Percentiles rank a stretch among this genome's conserved stretches.
phyloP scores from a whole-genome alignment of 2,888 invertebrate species.

The Sphaeridia pumilis region DNA sequence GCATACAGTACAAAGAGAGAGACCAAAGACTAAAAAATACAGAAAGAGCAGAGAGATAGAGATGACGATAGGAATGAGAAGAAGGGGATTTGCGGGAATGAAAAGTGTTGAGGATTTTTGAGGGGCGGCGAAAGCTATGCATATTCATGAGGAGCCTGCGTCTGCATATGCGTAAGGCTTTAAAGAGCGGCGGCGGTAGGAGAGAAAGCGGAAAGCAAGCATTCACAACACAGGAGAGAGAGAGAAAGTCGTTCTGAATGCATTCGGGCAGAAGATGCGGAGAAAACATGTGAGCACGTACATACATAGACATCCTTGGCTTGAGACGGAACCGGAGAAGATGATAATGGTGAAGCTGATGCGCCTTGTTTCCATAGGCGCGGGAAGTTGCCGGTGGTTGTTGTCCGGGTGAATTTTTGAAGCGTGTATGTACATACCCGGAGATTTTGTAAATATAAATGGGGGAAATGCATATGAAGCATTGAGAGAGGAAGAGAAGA shows the following conservation, averaged over 20 bases:
- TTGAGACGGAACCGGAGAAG: background rate
- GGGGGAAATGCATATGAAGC: background rate
- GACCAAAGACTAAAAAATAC: too few species aligned
- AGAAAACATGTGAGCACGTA: background rate
- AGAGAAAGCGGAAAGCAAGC: background rate
- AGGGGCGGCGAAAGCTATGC: background rate
- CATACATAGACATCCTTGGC: too few species aligned
- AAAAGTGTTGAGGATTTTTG: slow-evolving; percentile 1
- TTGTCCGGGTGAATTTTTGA: too few species aligned
- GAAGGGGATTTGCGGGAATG: background rate
- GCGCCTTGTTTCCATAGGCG: too few species aligned
- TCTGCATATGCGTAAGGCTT: slow-evolving; percentile 2
- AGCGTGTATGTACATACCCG: too few species aligned
- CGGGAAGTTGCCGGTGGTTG: too few species aligned
- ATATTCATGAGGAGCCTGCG: slow-evolving; percentile 1
- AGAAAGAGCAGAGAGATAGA: too few species aligned
- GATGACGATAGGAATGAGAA: background rate
- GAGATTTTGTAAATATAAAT: too few species aligned
- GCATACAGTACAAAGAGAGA: too few species aligned
- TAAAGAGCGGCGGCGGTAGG: background rate
- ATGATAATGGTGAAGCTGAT: too few species aligned
- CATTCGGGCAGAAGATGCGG: background rate
- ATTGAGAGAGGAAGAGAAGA: background rate
- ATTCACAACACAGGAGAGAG: too few species aligned
- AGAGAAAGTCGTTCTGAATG: background rate